Base-by-base conservation (phyloP, 2,888 invertebrate genomes). In the Octonoba sinensis region DNA sequence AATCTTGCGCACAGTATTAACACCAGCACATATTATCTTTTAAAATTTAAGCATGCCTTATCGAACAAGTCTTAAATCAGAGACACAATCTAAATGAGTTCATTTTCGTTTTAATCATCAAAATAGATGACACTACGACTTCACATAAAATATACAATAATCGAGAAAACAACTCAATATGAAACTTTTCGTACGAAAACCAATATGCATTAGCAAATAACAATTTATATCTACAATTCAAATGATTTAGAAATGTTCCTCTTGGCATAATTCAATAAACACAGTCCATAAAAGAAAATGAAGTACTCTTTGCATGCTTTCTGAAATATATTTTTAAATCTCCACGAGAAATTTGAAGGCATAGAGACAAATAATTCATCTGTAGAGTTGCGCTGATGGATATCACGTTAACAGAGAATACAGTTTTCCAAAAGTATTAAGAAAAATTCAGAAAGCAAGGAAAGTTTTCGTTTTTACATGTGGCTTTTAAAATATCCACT, bases 211-310 rank as follows among this genome's bases (percentile, higher is more conserved):
- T 47, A 36, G 16, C 18, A 47, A 13, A 20, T 24, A 36, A 16
- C 54, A 67, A 67, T 24, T 54, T 27, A 27, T 67, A 67, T 67
- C 67, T 67, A 67, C 67, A 67, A 56, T 44, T 56, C 67, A 67
- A 27, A 67, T 44, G 20, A 24, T 27, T 16, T 56, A 49, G 12
- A 2, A 36, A n/a, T 65, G 46, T 65, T 65, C 65, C 47, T 49
- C 3, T 20, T 65, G 20, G 65, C 24, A 47, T 49, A 20, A 20
- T 22, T 16, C 15, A 47, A 16, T 22, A 13, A 65, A 46, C 36
- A 8, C 36, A 36, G n/a, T 57, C 13, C 18, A 57, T 22, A 57
- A 57, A 57, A 13, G 22, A 8, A 16, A 27, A 24, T 27, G 27
- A 22, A 22, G 6, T 47, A 47, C 15, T 3, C 65, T 22, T 13